Conservation (phyloP, 2,888 invertebrate genomes). For the Hofmannophila pseudospretella region DNA sequence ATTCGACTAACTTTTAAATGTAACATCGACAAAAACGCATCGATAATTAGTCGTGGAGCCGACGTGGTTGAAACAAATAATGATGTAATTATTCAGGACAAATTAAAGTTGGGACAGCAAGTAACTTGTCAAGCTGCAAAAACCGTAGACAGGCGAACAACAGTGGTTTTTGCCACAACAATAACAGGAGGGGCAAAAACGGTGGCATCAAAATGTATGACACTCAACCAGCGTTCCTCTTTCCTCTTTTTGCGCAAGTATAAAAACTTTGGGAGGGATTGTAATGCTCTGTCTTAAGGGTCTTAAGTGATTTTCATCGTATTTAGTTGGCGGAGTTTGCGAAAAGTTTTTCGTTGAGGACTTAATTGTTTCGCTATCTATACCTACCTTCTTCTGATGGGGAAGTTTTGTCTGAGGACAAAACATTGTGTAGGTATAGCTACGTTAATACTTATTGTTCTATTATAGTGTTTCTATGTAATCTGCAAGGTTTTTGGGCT, state of each 20-base stretch:
- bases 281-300: constrained; percentile 40
- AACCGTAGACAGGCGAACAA: constrained; percentile 60
- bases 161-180: constrained; percentile 56
- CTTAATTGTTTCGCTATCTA: constrained; percentile 56
- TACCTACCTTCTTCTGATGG: constrained; percentile 27
- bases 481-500: neutral
- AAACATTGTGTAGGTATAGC: constrained; percentile 4
- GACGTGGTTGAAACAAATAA: constrained; percentile 30
- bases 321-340: constrained; percentile 47
- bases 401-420: constrained; percentile 20
- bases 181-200: constrained; percentile 59
- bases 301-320: constrained; percentile 52
- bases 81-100: constrained; percentile 66
- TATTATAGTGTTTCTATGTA: constrained; percentile 2
- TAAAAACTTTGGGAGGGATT: constrained; percentile 49
- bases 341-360: constrained; percentile 41
- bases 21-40: constrained; percentile 8
- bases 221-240: constrained; percentile 45
- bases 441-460: neutral
- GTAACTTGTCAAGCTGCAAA: constrained; percentile 68
- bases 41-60: constrained; percentile 10
- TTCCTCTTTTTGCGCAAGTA: constrained; percentile 41
- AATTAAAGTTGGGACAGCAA: constrained; percentile 50
- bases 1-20: constrained; percentile 28
- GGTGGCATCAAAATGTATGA: constrained; percentile 64